Evolutionary conservation across 2,113 vertebrate species (phyloP).

Genomic region (Macrotus californicus): DNA sequence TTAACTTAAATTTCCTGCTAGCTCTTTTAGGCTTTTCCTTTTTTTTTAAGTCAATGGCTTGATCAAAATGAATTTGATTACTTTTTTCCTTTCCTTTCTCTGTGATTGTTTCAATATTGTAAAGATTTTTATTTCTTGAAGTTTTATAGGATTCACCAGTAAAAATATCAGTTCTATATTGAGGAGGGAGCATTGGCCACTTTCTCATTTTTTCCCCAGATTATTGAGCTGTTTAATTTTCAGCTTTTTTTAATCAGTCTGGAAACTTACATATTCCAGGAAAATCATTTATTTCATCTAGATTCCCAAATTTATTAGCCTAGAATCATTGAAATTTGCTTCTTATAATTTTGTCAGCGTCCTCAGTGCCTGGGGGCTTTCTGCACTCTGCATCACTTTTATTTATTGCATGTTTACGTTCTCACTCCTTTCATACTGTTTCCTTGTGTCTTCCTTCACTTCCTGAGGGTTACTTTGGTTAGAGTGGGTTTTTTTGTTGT

Average conservation of each 20-base stretch:
- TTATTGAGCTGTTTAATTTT: background rate
- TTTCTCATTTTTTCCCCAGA: background rate
- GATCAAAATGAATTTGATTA: background rate
- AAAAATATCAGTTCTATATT: background rate
- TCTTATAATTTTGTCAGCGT: background rate
- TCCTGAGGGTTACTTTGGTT: background rate
- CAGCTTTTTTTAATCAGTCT: conserved; percentile 1
- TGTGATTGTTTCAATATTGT: background rate
- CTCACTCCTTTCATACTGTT: background rate
- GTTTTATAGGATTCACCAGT: background rate
- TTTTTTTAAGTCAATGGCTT: background rate
- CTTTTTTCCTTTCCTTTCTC: background rate
- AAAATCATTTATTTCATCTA: background rate
- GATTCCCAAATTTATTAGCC: background rate
- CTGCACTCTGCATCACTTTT: background rate
- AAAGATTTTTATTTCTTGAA: background rate
- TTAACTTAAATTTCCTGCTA: background rate
- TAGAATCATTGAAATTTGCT: background rate
- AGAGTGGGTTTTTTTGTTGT: background rate
- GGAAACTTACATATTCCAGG: background rate
- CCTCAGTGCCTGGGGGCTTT: background rate
- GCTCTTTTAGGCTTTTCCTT: background rate
- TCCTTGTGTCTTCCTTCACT: background rate
- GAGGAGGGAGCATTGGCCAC: background rate
- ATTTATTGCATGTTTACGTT: background rate